Conservation (phyloP, 2,888 invertebrate genomes). For the Lasioglossum calceatum region DNA sequence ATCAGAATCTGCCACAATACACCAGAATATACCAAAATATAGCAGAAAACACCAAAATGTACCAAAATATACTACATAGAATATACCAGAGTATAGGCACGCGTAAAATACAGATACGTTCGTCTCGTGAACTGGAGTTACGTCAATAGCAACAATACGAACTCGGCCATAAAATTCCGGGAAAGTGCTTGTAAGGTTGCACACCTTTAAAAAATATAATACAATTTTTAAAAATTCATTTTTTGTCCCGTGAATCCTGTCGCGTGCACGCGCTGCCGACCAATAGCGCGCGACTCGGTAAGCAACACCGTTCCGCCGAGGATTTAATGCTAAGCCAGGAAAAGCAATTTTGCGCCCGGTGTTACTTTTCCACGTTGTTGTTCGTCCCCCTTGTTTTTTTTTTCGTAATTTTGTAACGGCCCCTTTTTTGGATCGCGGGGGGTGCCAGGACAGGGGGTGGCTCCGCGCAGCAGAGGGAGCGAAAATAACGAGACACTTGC, state of each 20-base stretch:
- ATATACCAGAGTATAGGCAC: too few relatives aligned
- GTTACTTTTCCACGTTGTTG: background rate
- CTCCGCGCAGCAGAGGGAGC: background rate
- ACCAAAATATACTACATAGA: too few relatives aligned
- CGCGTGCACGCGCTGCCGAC: background rate
- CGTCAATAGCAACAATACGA: too few relatives aligned
- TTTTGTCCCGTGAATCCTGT: background rate
- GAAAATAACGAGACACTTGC: slow-evolving; percentile 27
- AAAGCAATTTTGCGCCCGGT: slow-evolving; percentile 19
- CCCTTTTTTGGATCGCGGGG: background rate
- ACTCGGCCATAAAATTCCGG: too few relatives aligned
- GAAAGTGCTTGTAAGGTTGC: too few relatives aligned
- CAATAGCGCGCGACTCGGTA: slow-evolving; percentile 10
- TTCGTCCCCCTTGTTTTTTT: background rate
- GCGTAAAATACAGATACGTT: too few relatives aligned
- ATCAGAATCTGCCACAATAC: too few relatives aligned
- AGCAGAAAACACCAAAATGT: too few relatives aligned
- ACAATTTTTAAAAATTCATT: background rate
- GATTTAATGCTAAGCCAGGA: slow-evolving; percentile 24
- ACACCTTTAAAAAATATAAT: too few relatives aligned
- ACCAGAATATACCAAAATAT: too few relatives aligned
- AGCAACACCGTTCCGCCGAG: slow-evolving; percentile 21
- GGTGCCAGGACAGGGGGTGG: background rate
- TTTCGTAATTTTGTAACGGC: slow-evolving; percentile 30
- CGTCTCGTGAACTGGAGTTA: too few relatives aligned